These are phyloP conservation scores for Malurus alboscapulatus DNA, from an alignment of 2,113 vertebrate species.

Conservation along the genomic window DNA sequence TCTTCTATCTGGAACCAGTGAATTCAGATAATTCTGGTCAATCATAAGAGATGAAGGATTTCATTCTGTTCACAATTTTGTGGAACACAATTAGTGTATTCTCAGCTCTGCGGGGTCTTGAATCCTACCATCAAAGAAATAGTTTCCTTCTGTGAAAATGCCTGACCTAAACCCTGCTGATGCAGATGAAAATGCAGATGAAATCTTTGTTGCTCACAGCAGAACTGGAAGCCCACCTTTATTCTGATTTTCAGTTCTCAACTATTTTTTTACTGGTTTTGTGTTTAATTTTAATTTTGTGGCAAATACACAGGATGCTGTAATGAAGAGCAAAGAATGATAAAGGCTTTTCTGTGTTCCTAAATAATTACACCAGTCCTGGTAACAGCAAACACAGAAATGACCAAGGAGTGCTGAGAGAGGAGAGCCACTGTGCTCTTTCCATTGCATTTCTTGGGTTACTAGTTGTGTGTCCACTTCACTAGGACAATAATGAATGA, in stretches of 20 bases:
- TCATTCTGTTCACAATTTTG: not conserved
- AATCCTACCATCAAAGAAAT: not conserved
- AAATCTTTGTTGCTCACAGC: not conserved
- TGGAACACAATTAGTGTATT: not conserved
- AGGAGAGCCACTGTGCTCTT: not conserved
- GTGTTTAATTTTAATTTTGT: not conserved
- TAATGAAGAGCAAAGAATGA: not conserved
- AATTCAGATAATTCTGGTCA: not conserved
- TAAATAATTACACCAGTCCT: not conserved
- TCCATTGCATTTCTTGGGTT: not conserved
- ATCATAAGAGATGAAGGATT: accelerated
- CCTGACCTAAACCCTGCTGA: not conserved
- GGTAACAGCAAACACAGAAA: not conserved
- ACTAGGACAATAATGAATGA: not conserved
- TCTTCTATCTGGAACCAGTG: not conserved
- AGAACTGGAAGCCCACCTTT: not conserved
- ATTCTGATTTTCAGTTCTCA: not conserved
- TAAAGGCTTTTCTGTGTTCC: not conserved
- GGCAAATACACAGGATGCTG: not conserved
- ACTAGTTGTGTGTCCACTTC: not conserved
- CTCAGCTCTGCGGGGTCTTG: not conserved
- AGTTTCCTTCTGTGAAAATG: not conserved
- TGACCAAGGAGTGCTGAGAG: accelerated
- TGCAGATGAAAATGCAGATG: not conserved
- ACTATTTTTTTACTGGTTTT: not conserved